A percentile compares a stretch with the other conserved stretches of the same genome.
Conservation (phyloP, 2,888 invertebrate genomes). For the Scrobipalpa atriplicella region DNA sequence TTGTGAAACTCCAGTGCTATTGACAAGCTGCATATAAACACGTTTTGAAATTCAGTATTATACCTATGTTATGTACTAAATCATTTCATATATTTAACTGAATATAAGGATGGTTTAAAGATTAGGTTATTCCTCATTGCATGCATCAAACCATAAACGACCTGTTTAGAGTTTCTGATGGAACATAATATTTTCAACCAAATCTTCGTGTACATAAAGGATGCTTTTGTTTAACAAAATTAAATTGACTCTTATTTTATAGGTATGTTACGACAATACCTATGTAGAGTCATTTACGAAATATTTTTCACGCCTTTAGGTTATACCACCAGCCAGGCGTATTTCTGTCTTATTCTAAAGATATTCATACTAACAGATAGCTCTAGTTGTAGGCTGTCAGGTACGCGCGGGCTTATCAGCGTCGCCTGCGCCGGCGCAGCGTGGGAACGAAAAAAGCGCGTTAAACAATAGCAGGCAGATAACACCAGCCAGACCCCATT, state of each 20-base stretch:
- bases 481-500: slow-evolving; percentile 75
- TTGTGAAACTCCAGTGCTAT: not conserved
- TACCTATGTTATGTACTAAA: not conserved
- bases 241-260: too few species aligned
- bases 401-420: slow-evolving; percentile 67
- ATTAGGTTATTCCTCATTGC: too few species aligned
- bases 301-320: not conserved
- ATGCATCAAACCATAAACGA: too few species aligned
- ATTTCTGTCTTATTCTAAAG: not conserved
- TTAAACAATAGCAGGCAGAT: slow-evolving; percentile 79
- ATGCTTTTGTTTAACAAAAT: too few species aligned
- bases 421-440: slow-evolving; percentile 50
- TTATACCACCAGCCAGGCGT: not conserved
- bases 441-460: slow-evolving; percentile 80
- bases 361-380: not conserved
- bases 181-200: too few species aligned
- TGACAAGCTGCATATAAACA: not conserved
- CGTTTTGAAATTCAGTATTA: not conserved
- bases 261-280: too few species aligned
- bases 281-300: not conserved
- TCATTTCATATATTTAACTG: too few species aligned
- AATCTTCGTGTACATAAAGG: too few species aligned
- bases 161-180: too few species aligned
- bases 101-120: too few species aligned
- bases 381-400: slow-evolving; percentile 37